Percentiles rank a stretch among this genome's conserved stretches.
Evolutionary conservation across 2,113 vertebrate species (phyloP).

Genomic region (Zingel zingel): DNA sequence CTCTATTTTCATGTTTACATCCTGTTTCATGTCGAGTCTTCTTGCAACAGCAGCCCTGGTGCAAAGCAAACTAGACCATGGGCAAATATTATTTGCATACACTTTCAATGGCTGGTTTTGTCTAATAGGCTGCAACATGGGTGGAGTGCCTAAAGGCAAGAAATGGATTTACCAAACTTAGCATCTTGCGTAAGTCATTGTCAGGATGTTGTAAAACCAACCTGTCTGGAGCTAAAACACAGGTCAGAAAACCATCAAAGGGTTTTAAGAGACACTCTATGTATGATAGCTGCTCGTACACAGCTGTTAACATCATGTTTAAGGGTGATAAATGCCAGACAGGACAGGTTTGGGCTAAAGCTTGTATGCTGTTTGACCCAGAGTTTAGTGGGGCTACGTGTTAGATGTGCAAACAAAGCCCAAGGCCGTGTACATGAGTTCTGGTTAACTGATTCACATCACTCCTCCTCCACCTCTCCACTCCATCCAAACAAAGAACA

Average conservation of each 20-base stretch:
- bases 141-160: constrained; percentile 30
- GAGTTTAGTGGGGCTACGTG: constrained; percentile 33
- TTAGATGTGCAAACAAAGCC: constrained; percentile 71
- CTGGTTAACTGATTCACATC: constrained; percentile 29
- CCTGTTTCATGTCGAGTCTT: constrained; percentile 37
- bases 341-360: constrained; percentile 1
- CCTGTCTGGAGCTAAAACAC: neutral
- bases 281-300: neutral
- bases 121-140: constrained; percentile 27
- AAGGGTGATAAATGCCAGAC: neutral
- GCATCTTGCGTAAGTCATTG: neutral
- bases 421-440: constrained; percentile 63
- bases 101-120: constrained; percentile 56
- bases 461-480: constrained; percentile 11
- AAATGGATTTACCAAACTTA: neutral
- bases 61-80: constrained; percentile 29
- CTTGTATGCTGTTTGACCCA: constrained; percentile 4
- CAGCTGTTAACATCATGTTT: neutral
- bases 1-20: constrained; percentile 39
- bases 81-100: constrained; percentile 70
- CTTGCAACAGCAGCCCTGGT: neutral
- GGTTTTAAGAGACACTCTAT: constrained; percentile 9
- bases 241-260: neutral
- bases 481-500: constrained; percentile 38
- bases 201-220: neutral